These are phyloP conservation scores for Allolobophora icterica DNA, from an alignment of 2,888 invertebrate genomes.

Conservation along the genomic window DNA sequence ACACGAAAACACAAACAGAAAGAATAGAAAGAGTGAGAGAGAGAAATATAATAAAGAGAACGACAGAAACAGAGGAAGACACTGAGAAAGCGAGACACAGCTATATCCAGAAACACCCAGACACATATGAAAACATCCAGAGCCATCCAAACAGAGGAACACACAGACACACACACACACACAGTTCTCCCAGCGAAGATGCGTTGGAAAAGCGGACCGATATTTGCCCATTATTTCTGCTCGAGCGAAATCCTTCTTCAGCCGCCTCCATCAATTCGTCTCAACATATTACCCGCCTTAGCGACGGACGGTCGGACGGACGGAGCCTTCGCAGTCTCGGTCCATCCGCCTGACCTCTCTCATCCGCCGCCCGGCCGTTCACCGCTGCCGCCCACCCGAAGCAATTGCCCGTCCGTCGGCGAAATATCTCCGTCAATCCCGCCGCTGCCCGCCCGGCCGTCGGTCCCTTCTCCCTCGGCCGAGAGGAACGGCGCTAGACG, in stretches of 20 bases:
- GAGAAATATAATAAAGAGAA: too few species aligned
- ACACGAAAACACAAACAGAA: too few species aligned
- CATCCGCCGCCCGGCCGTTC: not conserved
- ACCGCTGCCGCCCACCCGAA: not conserved
- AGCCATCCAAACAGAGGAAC: not conserved
- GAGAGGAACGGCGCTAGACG: not conserved
- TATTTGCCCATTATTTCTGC: slow-evolving; percentile 4
- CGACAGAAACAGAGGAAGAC: too few species aligned
- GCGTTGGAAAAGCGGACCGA: not conserved
- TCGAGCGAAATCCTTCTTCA: not conserved
- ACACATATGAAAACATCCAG: not conserved
- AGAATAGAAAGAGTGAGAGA: too few species aligned
- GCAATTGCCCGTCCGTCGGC: not conserved
- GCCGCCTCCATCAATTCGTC: slow-evolving; percentile 2
- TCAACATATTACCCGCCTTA: slow-evolving; percentile 17
- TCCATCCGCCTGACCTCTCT: not conserved
- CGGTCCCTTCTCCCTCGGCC: not conserved
- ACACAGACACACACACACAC: not conserved
- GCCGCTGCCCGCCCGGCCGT: not conserved
- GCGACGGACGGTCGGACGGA: not conserved
- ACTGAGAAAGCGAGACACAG: too few species aligned
- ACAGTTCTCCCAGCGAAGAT: not conserved
- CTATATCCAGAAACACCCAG: not conserved
- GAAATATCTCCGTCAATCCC: slow-evolving; percentile 12
- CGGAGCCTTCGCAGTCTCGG: too few species aligned